Conservation (phyloP, 35 echinoderm and acorn worm genomes). For the Patiria miniata region DNA sequence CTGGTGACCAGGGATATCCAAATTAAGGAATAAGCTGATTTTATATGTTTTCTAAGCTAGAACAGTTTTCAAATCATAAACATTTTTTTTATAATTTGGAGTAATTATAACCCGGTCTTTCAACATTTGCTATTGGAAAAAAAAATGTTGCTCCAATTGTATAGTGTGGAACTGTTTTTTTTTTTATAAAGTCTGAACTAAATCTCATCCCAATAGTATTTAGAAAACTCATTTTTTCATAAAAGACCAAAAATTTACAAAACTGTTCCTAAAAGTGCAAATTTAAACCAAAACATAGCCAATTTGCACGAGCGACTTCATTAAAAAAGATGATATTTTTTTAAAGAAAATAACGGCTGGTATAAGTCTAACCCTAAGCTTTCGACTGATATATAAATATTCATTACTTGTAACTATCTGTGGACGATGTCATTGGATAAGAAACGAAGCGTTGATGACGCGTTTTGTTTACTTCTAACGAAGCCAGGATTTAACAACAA, state of each 20-base stretch:
- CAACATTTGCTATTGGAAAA: not conserved
- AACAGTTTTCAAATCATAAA: not conserved
- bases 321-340: not conserved
- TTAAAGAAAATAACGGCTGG: not conserved
- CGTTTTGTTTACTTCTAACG: not conserved
- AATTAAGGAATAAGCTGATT: not conserved
- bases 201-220: not conserved
- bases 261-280: not conserved
- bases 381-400: not conserved
- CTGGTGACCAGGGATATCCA: not conserved
- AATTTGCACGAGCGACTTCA: not conserved
- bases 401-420: not conserved
- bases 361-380: constrained; percentile 3
- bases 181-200: not conserved
- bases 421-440: constrained; percentile 3
- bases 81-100: not conserved
- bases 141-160: constrained; percentile 6
- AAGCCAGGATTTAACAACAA: not conserved
- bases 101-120: not conserved
- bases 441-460: not conserved
- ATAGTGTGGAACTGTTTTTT: not conserved
- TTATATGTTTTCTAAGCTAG: not conserved
- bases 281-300: not conserved
- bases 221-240: constrained; percentile 3
- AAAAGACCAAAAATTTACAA: not conserved